Base-by-base conservation (phyloP, 2,888 invertebrate species). In the Augiades crinisus region DNA sequence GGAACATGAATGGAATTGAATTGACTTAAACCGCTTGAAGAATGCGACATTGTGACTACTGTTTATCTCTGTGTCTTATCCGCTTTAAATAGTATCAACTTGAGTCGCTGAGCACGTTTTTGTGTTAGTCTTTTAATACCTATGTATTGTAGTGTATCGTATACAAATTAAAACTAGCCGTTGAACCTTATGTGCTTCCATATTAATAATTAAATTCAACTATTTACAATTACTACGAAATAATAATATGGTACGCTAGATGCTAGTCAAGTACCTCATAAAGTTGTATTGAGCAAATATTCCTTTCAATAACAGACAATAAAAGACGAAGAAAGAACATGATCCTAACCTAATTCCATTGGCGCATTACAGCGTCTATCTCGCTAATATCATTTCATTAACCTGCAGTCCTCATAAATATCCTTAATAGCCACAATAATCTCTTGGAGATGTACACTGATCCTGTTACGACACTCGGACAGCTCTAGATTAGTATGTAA, bases 401-500 rank as follows among this genome's bases (percentile, higher is more conserved):
- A 34, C 34, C 34, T 24, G 24, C 21, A 40, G 14, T 19, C 34
- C 24, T 22, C 33, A 49, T 41, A 24, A 49, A 49, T 49, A 49
- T 49, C 51, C 31, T 44, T 44, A 51, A 31, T 37, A 44, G 43
- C 21, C 30, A 12, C 44, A 22, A 44, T 51, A 51, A 51, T 51
- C 51, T 51, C 44, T 6, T 10, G n/a, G 51, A 51, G 44, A 51
- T 44, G 36, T 51, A 51, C 22, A 43, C 30, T 51, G 44, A 51
- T 51, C 44, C 51, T 31, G 44, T 30, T 37, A 30, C 51, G 44
- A 51, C 51, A 31, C 24, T 5, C 44, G 10, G 51, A 51, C 51
- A 51, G 51, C 6, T 21, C 30, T 31, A 51, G 44, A 51, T 51
- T 51, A 51, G 16, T 44, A 16, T 44, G 37, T 44, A 13, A 44